A percentile compares a stretch with the other conserved stretches of the same genome.
phyloP scores from a whole-genome alignment of 1,140 invertebrate genomes.

The Drosophila seguyi region DNA sequence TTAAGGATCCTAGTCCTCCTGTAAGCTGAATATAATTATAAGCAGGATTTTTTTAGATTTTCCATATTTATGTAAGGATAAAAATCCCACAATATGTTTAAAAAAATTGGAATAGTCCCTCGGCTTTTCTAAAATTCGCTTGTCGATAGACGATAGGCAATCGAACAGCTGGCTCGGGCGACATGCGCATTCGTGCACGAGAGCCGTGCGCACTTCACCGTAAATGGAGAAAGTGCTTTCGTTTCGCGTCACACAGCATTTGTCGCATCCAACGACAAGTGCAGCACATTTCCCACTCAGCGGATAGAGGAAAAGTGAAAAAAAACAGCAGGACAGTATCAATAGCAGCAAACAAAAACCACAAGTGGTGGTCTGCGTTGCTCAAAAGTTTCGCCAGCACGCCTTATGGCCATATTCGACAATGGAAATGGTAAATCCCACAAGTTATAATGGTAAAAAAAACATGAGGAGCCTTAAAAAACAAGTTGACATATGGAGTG shows the following conservation, averaged over 20 bases:
- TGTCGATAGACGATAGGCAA: conserved; percentile 31
- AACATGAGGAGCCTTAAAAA: not conserved
- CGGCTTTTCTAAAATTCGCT: not conserved
- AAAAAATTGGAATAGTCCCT: not conserved
- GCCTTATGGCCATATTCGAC: conserved; percentile 2
- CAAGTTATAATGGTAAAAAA: conserved; percentile 3
- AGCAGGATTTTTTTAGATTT: not conserved
- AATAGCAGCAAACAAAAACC: conserved; percentile 22
- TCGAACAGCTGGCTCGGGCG: conserved; percentile 24
- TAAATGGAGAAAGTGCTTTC: conserved; percentile 50
- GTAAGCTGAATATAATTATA: not conserved
- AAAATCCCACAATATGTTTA: not conserved
- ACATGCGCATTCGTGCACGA: conserved; percentile 20
- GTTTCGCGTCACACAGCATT: conserved; percentile 45
- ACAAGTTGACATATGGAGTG: conserved; percentile 56
- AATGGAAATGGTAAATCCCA: conserved; percentile 31
- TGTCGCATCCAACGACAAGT: conserved; percentile 46
- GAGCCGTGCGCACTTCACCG: conserved; percentile 27
- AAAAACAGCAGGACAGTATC: conserved; percentile 9
- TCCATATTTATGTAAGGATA: not conserved
- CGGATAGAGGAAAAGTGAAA: conserved; percentile 21
- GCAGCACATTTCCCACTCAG: conserved; percentile 22
- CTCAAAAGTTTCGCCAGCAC: conserved; percentile 3
- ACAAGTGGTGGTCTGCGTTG: conserved; percentile 32
- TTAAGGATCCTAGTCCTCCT: not conserved